Conservation (phyloP, 2,888 invertebrate species). For the Hoplodrina ambigua region DNA sequence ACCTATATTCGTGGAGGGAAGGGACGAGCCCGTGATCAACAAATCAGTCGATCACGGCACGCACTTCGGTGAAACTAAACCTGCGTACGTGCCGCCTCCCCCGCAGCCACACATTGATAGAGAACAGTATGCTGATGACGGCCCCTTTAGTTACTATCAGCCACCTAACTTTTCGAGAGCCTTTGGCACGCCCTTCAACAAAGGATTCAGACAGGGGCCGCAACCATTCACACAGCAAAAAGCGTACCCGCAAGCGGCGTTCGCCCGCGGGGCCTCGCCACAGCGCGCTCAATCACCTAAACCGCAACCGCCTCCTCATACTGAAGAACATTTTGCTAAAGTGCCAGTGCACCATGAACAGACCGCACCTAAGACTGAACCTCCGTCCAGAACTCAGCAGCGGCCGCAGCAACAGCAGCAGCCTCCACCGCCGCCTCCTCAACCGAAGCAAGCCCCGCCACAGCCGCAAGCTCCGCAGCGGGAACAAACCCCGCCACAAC, state of each 20-base stretch:
- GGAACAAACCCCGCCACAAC: constrained; percentile 78
- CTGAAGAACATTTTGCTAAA: constrained; percentile 82
- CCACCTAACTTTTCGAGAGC: constrained; percentile 86
- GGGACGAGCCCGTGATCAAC: constrained; percentile 94
- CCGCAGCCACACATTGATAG: constrained; percentile 82
- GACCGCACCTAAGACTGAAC: constrained; percentile 75
- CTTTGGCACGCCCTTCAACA: constrained; percentile 84
- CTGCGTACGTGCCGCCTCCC: constrained; percentile 75
- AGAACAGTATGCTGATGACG: constrained; percentile 84
- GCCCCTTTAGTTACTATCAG: constrained; percentile 80
- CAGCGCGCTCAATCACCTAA: constrained; percentile 85
- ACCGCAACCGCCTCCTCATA: constrained; percentile 78
- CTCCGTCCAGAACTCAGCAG: constrained; percentile 70
- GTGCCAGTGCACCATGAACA: constrained; percentile 83
- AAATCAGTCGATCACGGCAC: constrained; percentile 87
- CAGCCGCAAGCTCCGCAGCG: constrained; percentile 69
- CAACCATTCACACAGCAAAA: constrained; percentile 89
- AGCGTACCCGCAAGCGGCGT: constrained; percentile 82
- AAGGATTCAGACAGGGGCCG: constrained; percentile 82
- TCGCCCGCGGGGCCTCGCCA: constrained; percentile 81
- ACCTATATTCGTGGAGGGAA: constrained; percentile 96
- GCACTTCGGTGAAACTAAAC: constrained; percentile 79
- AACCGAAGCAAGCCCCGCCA: constrained; percentile 72
- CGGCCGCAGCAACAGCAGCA: constrained; percentile 70
- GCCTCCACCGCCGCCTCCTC: constrained; percentile 71